phyloP scores from a whole-genome alignment of 2,888 invertebrate species.

The Drosophila histrio region DNA sequence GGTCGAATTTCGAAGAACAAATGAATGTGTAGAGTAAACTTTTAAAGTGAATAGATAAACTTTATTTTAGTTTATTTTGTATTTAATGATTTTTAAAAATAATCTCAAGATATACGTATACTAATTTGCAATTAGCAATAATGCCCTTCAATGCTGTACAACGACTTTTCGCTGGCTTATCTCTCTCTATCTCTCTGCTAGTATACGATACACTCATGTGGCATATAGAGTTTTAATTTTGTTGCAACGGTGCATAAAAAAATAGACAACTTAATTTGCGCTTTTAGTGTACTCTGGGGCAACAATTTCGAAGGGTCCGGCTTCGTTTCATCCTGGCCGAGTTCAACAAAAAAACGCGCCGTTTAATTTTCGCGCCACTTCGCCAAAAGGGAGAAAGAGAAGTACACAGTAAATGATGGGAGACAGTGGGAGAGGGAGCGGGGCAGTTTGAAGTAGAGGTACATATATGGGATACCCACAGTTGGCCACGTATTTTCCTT shows the following conservation, averaged over 20 bases:
- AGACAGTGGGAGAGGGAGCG: neutral
- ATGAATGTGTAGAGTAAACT: neutral
- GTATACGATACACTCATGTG: slow-evolving; percentile 12
- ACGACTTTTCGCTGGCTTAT: neutral
- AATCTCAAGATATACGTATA: neutral
- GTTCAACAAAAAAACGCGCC: slow-evolving; percentile 34
- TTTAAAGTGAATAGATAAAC: neutral
- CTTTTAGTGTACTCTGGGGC: slow-evolving; percentile 71
- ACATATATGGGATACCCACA: slow-evolving; percentile 43
- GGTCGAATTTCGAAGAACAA: too few species aligned
- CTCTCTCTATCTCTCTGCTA: neutral
- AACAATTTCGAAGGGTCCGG: slow-evolving; percentile 27
- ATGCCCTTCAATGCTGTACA: neutral
- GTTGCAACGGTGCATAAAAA: slow-evolving; percentile 55
- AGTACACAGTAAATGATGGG: slow-evolving; percentile 16
- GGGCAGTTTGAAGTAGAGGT: slow-evolving; percentile 8
- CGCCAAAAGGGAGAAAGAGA: slow-evolving; percentile 33
- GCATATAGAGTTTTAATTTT: slow-evolving; percentile 62
- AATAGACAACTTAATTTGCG: slow-evolving; percentile 71
- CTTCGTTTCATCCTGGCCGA: neutral
- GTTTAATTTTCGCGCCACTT: slow-evolving; percentile 73
- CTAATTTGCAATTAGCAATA: neutral
- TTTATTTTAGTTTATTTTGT: neutral
- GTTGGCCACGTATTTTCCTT: slow-evolving; percentile 75
- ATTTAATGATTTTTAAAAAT: neutral